Base-by-base conservation (phyloP, 2,797 vertebrate species). In the Propithecus deckenii region DNA sequence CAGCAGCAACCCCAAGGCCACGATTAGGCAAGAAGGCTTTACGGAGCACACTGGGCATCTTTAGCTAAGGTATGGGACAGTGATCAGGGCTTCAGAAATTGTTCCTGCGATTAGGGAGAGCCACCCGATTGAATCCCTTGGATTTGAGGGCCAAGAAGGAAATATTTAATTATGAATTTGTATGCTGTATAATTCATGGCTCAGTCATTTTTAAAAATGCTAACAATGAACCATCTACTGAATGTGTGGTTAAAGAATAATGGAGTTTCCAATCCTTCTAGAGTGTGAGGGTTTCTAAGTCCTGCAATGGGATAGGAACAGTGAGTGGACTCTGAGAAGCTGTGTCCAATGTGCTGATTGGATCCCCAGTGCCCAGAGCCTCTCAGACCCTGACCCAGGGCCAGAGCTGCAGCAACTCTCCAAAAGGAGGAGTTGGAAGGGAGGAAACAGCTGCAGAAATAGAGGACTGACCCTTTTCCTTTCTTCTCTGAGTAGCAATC, bases 401-500 rank as follows among this genome's bases (percentile, higher is more conserved):
- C 48, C 59, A 28, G n/a, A 63, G 18, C 25, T 41, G 17, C 0
- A 1, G 14, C 20, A 17, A 35, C 11, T 87, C 67, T 55, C 59
- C 65, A 69, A 46, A 86, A 13, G 38, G 30, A 41, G 20, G 7
- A 28, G 1, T 8, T 63, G 52, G 61, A 71, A 9, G 2, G 48
- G 22, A 63, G 14, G 20, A 72, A 89, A 69, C 2, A 78, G 10
- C 4, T 14, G 20, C 35, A 48, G 4, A 30, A 52, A 86, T 23
- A 3, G 69, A 95, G 11, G 57, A 86, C 18, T 43, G 65, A 80
- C 50, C 13, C 38, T 79, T 89, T 96, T 89, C 80, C 35, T 86
- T 92, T 90, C 75, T 72, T 94, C 41, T 97, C 46, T 79, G 72
- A 89, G 89, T 88, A 91, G 96, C 41, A 81, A 95, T 96, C 96